Evolutionary conservation across 2,797 vertebrate genomes (phyloP).

Genomic region (Zonotrichia albicollis): DNA sequence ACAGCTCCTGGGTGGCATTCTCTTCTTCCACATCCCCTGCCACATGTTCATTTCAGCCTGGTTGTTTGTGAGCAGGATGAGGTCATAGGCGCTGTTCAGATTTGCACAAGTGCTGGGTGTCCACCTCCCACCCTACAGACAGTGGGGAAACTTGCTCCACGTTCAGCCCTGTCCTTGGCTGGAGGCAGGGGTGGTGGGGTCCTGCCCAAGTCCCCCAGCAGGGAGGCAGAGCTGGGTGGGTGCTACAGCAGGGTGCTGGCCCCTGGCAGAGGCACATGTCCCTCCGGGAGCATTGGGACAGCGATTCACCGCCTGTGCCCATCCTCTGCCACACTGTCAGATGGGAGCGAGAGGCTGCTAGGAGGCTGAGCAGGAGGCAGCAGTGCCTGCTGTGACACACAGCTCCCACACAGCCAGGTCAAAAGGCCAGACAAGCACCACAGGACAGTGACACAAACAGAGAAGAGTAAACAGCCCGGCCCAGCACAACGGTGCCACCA

Average conservation of each 20-base stretch:
- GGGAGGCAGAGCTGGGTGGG: not conserved
- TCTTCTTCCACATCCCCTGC: not conserved
- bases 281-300: not conserved
- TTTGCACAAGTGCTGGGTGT: not conserved
- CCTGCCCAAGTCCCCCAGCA: not conserved
- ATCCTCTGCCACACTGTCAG: not conserved
- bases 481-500: accelerated
- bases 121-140: not conserved
- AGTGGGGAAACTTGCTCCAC: not conserved
- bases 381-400: accelerated
- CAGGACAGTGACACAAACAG: not conserved
- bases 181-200: not conserved
- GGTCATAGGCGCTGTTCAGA: not conserved
- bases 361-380: not conserved
- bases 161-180: accelerated
- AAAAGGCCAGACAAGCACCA: not conserved
- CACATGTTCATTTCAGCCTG: not conserved
- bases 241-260: not conserved
- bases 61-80: not conserved
- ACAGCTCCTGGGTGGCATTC: not conserved
- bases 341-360: accelerated
- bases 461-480: accelerated
- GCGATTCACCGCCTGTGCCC: accelerated
- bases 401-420: not conserved
- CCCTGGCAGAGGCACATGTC: not conserved